Base-by-base conservation (phyloP, 2,888 invertebrate species). In the Aphelenchoides bicaudatus region DNA sequence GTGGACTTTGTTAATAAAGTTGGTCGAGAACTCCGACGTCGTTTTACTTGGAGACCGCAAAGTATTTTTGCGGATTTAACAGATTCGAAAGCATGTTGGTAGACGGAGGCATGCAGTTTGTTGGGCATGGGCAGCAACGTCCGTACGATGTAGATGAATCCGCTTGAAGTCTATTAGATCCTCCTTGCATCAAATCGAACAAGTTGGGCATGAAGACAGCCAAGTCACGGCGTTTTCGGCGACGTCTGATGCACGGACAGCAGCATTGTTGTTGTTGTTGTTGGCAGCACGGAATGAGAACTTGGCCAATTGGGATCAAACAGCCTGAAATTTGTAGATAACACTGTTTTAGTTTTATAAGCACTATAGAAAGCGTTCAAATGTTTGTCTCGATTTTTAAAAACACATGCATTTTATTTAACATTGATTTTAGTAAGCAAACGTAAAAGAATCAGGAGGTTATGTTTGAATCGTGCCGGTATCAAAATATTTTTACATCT, bases 301-400 rank as follows among this genome's bases (percentile, higher is more conserved):
- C 53, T 25, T 53, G 53, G 47, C 53, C 51, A 28, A 53, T 53
- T 3, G 53, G 53, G 25, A 53, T 53, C 47, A 53, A 48, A 25
- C 53, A 53, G 27, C 53, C 53, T 53, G 23, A 49, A 53, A 39
- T 39, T 8, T 13, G 43, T 8, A 8, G 13, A 13, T 39, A 21
- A 21, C 19, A 3, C 13, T n/a, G 43, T n/a, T 43, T 43, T 37
- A 2, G 19, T 16, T 16, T 2, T 37, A 37, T 34, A 34, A 34
- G n/a, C n/a, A n/a, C n/a, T n/a, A n/a, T n/a, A n/a, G n/a, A n/a
- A n/a, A n/a, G n/a, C n/a, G n/a, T n/a, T n/a, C n/a, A n/a, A n/a
- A n/a, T n/a, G n/a, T n/a, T n/a, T n/a, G n/a, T n/a, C n/a, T n/a
- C n/a, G n/a, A n/a, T n/a, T n/a, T n/a, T n/a, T n/a, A n/a, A n/a